Base-by-base conservation (phyloP, 1,140 invertebrate genomes). In the Pachyrhynchus sulphureomaculatus region DNA sequence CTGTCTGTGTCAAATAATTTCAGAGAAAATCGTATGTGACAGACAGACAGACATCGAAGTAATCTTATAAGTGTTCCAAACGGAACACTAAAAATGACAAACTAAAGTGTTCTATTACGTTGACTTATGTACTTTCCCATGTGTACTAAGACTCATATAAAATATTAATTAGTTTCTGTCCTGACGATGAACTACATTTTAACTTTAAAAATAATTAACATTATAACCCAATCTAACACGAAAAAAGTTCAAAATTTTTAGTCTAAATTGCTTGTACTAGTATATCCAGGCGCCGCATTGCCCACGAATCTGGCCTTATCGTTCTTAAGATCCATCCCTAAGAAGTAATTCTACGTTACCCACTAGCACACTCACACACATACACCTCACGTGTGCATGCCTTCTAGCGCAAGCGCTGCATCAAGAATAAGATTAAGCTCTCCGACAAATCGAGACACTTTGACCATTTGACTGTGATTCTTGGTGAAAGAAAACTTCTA, bases 331-430 rank as follows among this genome's bases (percentile, higher is more conserved):
- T 70, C 68, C 66, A 64, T 63, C 64, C 62, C 52, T 56, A 63
- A 67, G 68, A 64, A 64, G 55, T 71, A 69, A 69, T 71, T 68
- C 64, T 62, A 69, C 65, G 57, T 61, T 65, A 62, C 62, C 23
- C 47, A 45, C 48, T 24, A 52, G 12, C 26, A 36, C 33, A 49
- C 32, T 13, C 23, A 65, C 66, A 68, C 62, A 68, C 62, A 62
- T 66, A 66, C 64, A 60, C 56, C 32, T 20, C 33, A 21, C 23
- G 29, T 53, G 44, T 49, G 33, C 36, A 44, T 32, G 12, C 13
- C 13, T 32, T 53, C 29, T 34, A 60, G 65, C 67, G 69, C 67
- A 65, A 62, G 69, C 67, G 64, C 42, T n/a, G 13, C 13, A 17
- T 21, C 13, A 24, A 39, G 10, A 23, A 18, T 4, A 54, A 33